These are phyloP conservation scores for Lutjanus erythropterus DNA, from an alignment of 2,113 vertebrate species.

Conservation along the genomic window DNA sequence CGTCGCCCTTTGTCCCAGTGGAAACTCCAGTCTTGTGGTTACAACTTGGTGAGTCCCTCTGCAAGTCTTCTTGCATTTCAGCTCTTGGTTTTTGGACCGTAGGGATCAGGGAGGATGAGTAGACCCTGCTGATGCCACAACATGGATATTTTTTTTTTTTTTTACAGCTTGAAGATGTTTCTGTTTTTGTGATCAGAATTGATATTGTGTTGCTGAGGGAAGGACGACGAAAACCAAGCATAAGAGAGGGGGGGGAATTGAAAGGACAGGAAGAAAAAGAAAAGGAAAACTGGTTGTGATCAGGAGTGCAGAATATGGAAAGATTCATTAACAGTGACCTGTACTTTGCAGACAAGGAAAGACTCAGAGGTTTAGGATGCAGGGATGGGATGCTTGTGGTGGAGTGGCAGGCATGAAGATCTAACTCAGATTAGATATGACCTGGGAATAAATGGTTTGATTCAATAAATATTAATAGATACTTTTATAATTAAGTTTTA, in stretches of 20 bases:
- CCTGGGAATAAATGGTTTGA: background rate
- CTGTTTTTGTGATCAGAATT: constrained; percentile 12
- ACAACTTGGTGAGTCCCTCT: constrained; percentile 84
- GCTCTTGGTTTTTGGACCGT: constrained; percentile 19
- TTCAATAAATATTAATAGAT: background rate
- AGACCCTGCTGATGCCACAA: constrained; percentile 5
- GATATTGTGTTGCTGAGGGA: constrained; percentile 7
- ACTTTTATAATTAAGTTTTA: background rate
- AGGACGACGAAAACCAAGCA: background rate
- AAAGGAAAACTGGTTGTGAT: background rate
- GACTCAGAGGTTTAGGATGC: constrained; percentile 21
- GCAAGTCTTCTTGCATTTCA: constrained; percentile 23
- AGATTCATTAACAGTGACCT: constrained; percentile 9
- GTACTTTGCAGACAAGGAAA: background rate
- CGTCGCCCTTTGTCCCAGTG: constrained; percentile 82
- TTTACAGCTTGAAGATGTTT: constrained; percentile 2
- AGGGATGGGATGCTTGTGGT: constrained; percentile 28
- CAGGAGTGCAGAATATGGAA: background rate
- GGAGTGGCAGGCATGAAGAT: constrained; percentile 1
- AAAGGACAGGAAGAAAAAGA: background rate
- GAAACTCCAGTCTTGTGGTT: constrained; percentile 84
- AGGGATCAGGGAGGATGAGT: constrained; percentile 28
- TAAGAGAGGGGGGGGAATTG: background rate
- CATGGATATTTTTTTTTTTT: constrained; percentile 23
- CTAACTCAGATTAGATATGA: background rate